These are phyloP conservation scores for Melanotaenia trifasciata DNA, from an alignment of 2,797 vertebrate species.

Conservation along the genomic window DNA sequence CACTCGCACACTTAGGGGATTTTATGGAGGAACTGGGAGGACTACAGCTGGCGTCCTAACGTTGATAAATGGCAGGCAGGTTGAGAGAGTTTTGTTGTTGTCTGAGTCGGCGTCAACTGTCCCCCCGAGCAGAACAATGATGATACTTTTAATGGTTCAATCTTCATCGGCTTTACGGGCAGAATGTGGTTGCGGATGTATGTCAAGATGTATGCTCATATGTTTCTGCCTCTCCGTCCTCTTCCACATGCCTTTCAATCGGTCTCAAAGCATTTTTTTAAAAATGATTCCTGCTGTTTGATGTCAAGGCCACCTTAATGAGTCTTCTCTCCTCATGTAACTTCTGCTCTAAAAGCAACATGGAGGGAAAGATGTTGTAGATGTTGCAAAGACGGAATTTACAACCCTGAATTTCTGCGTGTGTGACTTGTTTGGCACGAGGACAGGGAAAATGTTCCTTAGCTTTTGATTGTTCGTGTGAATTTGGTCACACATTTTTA, in stretches of 20 bases:
- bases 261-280: not conserved
- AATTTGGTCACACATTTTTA: too few relatives aligned
- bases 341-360: conserved; percentile 44
- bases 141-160: conserved; percentile 79
- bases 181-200: conserved; percentile 31
- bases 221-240: conserved; percentile 16
- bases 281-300: not conserved
- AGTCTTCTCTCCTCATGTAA: conserved; percentile 18
- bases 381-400: not conserved
- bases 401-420: too few relatives aligned
- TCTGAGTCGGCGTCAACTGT: conserved; percentile 58
- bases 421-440: too few relatives aligned
- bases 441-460: too few relatives aligned
- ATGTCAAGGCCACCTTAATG: conserved; percentile 51
- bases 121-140: conserved; percentile 69
- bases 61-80: conserved; percentile 66
- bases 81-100: conserved; percentile 65
- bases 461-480: too few relatives aligned
- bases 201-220: not conserved
- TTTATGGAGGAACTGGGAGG: conserved; percentile 52
- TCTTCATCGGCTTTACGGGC: conserved; percentile 70
- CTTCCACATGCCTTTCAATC: conserved; percentile 15
- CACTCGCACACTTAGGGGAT: conserved; percentile 41
- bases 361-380: conserved; percentile 36
- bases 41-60: conserved; percentile 68